Percentiles rank a stretch among this genome's conserved stretches.
Evolutionary conservation across 2,113 vertebrate genomes (phyloP).

Genomic region (Chloropsis cyanopogon): DNA sequence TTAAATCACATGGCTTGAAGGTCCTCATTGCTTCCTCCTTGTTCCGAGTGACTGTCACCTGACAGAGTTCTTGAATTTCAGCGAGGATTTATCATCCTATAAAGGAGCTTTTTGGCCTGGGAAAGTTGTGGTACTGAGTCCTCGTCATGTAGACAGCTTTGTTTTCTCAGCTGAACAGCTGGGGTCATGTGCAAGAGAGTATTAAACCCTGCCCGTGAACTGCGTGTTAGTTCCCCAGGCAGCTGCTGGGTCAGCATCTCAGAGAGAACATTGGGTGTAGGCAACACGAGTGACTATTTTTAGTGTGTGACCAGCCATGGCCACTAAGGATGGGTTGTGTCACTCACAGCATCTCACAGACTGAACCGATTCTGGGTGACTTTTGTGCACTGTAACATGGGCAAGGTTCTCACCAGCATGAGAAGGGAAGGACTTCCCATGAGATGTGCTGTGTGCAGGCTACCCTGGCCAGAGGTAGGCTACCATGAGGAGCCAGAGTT

Average conservation of each 20-base stretch:
- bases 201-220: not conserved
- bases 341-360: not conserved
- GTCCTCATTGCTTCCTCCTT: not conserved
- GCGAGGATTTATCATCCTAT: not conserved
- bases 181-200: not conserved
- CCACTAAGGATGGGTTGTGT: not conserved
- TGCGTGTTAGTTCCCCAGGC: not conserved
- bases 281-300: not conserved
- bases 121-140: not conserved
- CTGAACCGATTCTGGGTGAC: not conserved
- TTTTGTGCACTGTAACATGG: not conserved
- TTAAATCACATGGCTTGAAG: not conserved
- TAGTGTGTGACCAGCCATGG: rapidly evolving
- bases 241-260: not conserved
- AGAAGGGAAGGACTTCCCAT: not conserved
- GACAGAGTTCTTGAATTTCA: not conserved
- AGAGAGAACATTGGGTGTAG: not conserved
- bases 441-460: not conserved
- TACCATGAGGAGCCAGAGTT: not conserved
- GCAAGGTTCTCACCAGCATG: not conserved
- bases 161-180: not conserved
- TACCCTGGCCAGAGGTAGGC: not conserved
- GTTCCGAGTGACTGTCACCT: not conserved
- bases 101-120: not conserved
- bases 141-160: not conserved